Evolutionary conservation across 1,140 invertebrate genomes (phyloP), one percentile per base, ranked within the genome.

Genomic region (Microplitis mediator): DNA sequence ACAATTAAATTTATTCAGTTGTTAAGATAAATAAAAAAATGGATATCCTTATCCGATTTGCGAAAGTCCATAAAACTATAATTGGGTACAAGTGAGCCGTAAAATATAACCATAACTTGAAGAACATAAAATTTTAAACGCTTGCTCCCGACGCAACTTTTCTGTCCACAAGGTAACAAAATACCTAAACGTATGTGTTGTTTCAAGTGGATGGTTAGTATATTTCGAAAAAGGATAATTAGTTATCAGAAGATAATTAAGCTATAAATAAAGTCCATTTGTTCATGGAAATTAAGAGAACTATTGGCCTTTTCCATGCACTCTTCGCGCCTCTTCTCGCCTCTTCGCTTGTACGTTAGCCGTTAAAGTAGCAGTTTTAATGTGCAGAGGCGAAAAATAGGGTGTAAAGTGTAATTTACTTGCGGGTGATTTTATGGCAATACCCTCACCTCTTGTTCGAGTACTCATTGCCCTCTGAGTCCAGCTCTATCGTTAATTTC

Each of bases 391-490:
- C 68, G 36, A 74, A 67, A 74, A 74, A 66, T 68, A 62, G 69
- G 73, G 73, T 74, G 73, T 74, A 74, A 74, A 74, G 58, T 50
- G 61, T 74, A 52, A 70, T 74, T 74, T 74, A 74, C 62, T 74
- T 50, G 62, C 51, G 13, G 34, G 50, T 65, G 52, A 65, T 67
- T 73, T 73, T 73, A 72, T 67, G 54, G 71, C 64, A 54, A 50
- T 31, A 23, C 51, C 39, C 11, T 51, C 11, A 35, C 45, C 64
- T 4, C 35, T 50, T 35, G 11, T 54, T 36, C 13, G 23, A 62
- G 68, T 69, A 61, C 70, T 23, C 23, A 23, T 23, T 23, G 23
- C 23, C 23, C 52, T 62, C 50, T 14, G 65, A 13, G 50, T 52
- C 31, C 45, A 36, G 45, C 4, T 11, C 31, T 31, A 54, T 60